A percentile compares a stretch with the other conserved stretches of the same genome.
Evolutionary conservation across 1,140 invertebrate species (phyloP).

Genomic region (Ptiloglossa arizonensis): DNA sequence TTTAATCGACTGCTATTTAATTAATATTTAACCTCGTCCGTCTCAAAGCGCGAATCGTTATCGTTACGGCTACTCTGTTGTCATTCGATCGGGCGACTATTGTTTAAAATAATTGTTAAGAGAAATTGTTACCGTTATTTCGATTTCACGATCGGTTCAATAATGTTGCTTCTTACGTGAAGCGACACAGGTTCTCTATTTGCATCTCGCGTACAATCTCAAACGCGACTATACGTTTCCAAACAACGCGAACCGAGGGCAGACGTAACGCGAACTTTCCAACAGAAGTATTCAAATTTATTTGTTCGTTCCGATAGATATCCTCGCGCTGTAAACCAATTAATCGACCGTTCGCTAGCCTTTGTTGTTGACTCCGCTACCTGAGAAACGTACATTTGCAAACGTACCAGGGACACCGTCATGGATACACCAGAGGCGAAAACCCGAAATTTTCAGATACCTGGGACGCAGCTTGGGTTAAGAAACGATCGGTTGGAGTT

Average conservation of each 20-base stretch:
- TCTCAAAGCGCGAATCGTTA: no score
- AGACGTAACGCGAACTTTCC: not conserved
- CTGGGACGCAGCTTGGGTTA: no score
- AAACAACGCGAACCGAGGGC: not conserved
- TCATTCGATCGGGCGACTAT: no score
- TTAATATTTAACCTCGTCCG: not conserved
- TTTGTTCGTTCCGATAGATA: not conserved
- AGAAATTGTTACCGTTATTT: not conserved
- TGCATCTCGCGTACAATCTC: conserved; percentile 20
- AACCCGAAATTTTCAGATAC: no score
- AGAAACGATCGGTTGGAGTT: no score
- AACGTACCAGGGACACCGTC: no score
- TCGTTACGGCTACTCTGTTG: no score
- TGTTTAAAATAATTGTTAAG: not conserved
- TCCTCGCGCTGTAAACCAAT: not conserved
- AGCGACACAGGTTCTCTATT: conserved; percentile 17
- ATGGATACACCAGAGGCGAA: no score
- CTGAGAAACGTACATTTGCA: no score
- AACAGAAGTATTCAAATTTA: not conserved
- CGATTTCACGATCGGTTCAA: not conserved
- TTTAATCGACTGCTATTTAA: no score
- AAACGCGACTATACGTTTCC: conserved; percentile 19
- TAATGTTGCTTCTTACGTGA: not conserved
- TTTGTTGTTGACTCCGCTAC: no score
- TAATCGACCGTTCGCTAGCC: no score